These are phyloP conservation scores for Thereuonema tuberculata DNA, from an alignment of 1,140 invertebrate species.

Conservation along the genomic window DNA sequence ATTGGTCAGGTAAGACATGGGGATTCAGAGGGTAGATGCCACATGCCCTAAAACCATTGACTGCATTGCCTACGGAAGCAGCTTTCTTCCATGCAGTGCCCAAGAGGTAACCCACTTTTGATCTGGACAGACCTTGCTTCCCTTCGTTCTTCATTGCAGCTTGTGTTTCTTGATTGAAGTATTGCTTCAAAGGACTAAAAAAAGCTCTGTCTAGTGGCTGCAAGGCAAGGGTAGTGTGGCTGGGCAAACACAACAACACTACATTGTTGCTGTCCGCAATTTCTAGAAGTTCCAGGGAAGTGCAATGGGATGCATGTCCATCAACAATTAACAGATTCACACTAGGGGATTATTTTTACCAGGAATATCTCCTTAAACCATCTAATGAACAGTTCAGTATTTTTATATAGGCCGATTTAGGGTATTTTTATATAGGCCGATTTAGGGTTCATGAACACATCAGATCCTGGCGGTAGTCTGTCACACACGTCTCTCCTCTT, in stretches of 20 bases:
- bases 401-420: not conserved
- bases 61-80: not conserved
- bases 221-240: not conserved
- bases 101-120: not conserved
- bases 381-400: not conserved
- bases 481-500: not conserved
- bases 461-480: not conserved
- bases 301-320: not conserved
- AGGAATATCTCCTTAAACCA: not conserved
- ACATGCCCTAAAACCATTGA: not conserved
- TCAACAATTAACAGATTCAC: not conserved
- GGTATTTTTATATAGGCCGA: not conserved
- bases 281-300: not conserved
- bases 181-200: not conserved
- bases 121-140: not conserved
- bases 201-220: not conserved
- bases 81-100: not conserved
- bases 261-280: not conserved
- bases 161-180: not conserved
- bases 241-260: not conserved
- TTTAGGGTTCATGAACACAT: not conserved
- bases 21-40: not conserved
- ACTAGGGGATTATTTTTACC: not conserved
- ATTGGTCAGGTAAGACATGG: not conserved
- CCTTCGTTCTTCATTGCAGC: not conserved